A percentile compares a stretch with the other conserved stretches of the same genome.
Evolutionary conservation across 1,140 invertebrate genomes (phyloP).

Genomic region (Pseudachorutes palmiensis): DNA sequence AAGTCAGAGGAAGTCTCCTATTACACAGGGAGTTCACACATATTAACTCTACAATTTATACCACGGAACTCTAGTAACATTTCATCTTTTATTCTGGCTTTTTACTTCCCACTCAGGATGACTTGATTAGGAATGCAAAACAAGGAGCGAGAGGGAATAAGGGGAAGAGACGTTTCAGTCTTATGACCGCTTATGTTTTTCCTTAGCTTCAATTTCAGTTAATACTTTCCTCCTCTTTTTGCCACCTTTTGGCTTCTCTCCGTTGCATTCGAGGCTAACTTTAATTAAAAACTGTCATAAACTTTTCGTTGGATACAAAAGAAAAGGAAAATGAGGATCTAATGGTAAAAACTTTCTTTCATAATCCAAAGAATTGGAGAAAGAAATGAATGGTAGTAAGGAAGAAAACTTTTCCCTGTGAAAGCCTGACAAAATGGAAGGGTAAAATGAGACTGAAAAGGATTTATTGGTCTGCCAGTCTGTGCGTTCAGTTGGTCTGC

Average conservation of each 20-base stretch:
- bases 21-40: no score
- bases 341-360: constrained; percentile 4
- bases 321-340: constrained; percentile 9
- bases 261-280: neutral
- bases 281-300: constrained; percentile 14
- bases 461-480: constrained; percentile 1
- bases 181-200: neutral
- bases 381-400: neutral
- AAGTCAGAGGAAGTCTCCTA: no score
- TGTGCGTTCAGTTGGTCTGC: neutral
- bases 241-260: neutral
- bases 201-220: neutral
- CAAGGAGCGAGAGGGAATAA: neutral
- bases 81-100: no score
- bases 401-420: constrained; percentile 5
- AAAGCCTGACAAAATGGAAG: constrained; percentile 4
- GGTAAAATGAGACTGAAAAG: neutral
- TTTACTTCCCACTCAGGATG: no score
- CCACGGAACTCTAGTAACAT: no score
- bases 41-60: no score
- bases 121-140: neutral
- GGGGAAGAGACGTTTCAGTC: neutral
- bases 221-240: neutral
- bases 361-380: constrained; percentile 4
- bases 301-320: neutral